Evolutionary conservation across 2,888 invertebrate genomes (phyloP).

Genomic region (Drepana falcataria): DNA sequence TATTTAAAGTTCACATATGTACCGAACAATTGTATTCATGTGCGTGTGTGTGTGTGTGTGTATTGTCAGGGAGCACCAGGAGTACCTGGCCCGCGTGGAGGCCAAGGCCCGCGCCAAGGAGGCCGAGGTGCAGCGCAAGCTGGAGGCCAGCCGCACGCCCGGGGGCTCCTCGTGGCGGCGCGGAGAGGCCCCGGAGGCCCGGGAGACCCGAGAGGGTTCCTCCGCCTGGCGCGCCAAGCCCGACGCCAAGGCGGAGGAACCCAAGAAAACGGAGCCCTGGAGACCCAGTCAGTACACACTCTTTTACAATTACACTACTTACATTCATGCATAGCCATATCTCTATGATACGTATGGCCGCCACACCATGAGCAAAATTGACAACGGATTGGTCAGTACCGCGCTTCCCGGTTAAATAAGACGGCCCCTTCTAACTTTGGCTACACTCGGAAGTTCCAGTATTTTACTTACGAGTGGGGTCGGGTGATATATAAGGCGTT

Average conservation of each 20-base stretch:
- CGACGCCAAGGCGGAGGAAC: constrained; percentile 29
- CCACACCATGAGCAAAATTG: too few relatives aligned
- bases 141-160: constrained; percentile 54
- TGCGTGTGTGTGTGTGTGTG: constrained; percentile 6
- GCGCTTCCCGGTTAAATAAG: too few relatives aligned
- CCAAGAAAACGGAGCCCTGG: constrained; percentile 49
- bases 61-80: constrained; percentile 78
- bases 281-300: constrained; percentile 42
- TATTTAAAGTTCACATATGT: too few relatives aligned
- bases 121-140: constrained; percentile 83
- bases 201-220: too few relatives aligned
- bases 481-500: too few relatives aligned
- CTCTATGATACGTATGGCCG: too few relatives aligned
- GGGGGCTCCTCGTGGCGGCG: constrained; percentile 43
- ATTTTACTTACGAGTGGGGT: too few relatives aligned
- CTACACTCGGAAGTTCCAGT: too few relatives aligned
- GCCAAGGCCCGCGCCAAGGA: constrained; percentile 84
- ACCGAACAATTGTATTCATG: too few relatives aligned
- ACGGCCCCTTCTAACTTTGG: too few relatives aligned
- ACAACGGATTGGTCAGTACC: too few relatives aligned
- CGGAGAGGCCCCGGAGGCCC: constrained; percentile 36
- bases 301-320: too few relatives aligned
- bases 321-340: not conserved
- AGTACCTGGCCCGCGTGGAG: constrained; percentile 81
- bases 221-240: constrained; percentile 21